Base-by-base conservation (phyloP, 2,888 invertebrate genomes). In the Andrena fulva region DNA sequence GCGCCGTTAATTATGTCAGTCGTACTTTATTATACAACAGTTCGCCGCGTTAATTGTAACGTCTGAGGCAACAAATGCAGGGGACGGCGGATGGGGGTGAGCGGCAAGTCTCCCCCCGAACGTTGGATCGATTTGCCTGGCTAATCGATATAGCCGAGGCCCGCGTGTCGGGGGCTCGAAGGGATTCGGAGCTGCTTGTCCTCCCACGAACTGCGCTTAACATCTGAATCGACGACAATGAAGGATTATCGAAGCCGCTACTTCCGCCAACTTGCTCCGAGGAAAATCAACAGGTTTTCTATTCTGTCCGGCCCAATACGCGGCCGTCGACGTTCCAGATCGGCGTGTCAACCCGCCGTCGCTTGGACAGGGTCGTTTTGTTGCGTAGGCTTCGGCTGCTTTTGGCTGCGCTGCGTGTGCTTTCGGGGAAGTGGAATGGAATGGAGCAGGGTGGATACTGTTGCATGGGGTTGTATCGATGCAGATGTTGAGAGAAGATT, bases 211-310 rank as follows among this genome's bases (percentile, higher is more conserved):
- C 42, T 62, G 16, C 35, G 35, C 5, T 29, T 27, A 8, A n/a
- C 12, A 35, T 27, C 42, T 29, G 27, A 62, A 60, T 52, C 0
- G 42, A 16, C 35, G 33, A 42, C 62, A 59, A 35, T 62, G 75
- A 27, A 75, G 50, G 24, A 62, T 42, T 33, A 24, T 42, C 52
- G 54, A 62, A 20, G 52, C 50, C 33, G 66, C 63, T 71, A 66
- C 77, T 63, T 56, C 54, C 63, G 54, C 48, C 50, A 77, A 74
- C 54, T 68, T 42, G 68, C 50, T 69, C 68, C 60, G 72, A 74
- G 29, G 69, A 79, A 80, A 78, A 85, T 87, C 85, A 87, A 86
- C 87, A 87, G 86, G 86, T 85, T 76, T 68, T 86, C 86, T 67
- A 85, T 80, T 83, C 80, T 70, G 73, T 27, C 50, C 35, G 35